These are phyloP conservation scores for Colaptes auratus DNA, from an alignment of 2,113 vertebrate genomes.

Conservation along the genomic window DNA sequence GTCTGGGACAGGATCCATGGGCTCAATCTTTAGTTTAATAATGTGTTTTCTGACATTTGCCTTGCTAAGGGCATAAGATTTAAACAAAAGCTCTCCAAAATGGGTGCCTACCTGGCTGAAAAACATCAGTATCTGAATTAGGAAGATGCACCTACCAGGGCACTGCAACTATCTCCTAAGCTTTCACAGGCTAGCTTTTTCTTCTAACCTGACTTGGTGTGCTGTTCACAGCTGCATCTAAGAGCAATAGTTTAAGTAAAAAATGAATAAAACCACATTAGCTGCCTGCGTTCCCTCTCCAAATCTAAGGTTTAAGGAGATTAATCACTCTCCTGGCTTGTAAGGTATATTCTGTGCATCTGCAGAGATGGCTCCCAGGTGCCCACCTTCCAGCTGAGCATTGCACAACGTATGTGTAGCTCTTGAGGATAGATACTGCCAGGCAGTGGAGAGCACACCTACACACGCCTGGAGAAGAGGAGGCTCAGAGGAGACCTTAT, in stretches of 20 bases:
- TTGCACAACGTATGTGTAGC: neutral
- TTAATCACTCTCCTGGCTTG: neutral
- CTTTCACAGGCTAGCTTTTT: neutral
- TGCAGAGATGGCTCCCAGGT: neutral
- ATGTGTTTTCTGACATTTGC: neutral
- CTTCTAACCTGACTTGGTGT: neutral
- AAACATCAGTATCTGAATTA: neutral
- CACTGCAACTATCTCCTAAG: neutral
- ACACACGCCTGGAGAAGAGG: too few relatives aligned
- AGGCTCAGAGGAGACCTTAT: too few relatives aligned
- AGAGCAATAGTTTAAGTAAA: neutral
- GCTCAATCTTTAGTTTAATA: conserved; percentile 1
- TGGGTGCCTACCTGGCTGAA: neutral
- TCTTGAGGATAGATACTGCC: neutral
- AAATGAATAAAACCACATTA: neutral
- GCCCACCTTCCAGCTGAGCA: neutral
- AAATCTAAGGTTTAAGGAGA: neutral
- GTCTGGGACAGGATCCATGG: neutral
- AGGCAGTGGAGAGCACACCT: neutral
- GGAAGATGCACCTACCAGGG: neutral
- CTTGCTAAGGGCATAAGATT: neutral
- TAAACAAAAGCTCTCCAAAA: neutral
- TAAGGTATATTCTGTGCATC: neutral
- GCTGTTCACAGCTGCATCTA: neutral
- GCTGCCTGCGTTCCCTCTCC: neutral